Evolutionary conservation across 2,113 vertebrate species (phyloP), one percentile per base, ranked within the genome.

Genomic region (Brachyhypopomus gauderio): DNA sequence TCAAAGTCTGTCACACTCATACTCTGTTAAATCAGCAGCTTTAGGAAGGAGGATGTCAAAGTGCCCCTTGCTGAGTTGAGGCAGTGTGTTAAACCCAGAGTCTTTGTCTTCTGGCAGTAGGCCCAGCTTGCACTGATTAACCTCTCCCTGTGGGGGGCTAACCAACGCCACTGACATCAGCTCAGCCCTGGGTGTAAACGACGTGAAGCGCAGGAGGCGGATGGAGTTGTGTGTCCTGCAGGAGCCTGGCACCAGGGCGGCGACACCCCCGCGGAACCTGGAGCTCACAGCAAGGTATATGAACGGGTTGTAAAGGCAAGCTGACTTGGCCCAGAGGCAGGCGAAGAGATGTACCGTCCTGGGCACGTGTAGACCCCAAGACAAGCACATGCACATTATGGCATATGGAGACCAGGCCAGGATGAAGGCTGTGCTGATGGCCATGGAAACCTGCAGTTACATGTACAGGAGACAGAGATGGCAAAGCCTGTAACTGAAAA

Each of bases 231-330:
- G 90, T 72, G 38, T 89, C 62, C 94, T 89, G 58, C 84, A 87
- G 22, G 84, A 64, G 89, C 92, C 94, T 1, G 92, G 92, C 80
- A 95, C 87, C 79, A 95, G 79, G 71, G 88, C 62, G 3, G 89
- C 83, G 58, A 94, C 81, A 70, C 94, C 94, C 72, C 90, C 94
- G 64, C 92, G 92, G 77, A 96, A 96, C 86, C 94, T 95, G 85
- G 93, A 94, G 89, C 93, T 93, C 94, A 96, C 94, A 85, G 94
- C 92, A 6, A 96, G 95, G 88, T 96, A 96, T 80, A 94, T 95
- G 82, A 95, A 88, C 0, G 93, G 94, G 82, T 95, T 96, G 88
- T 95, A 94, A 88, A 95, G 95, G 83, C 92, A 95, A 82, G 93
- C 93, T 5, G 95, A 94, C 89, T 97, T 95, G 84, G 93, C 94